Conservation (phyloP, 2,888 invertebrate species). For the Drosophila glabriapex region DNA sequence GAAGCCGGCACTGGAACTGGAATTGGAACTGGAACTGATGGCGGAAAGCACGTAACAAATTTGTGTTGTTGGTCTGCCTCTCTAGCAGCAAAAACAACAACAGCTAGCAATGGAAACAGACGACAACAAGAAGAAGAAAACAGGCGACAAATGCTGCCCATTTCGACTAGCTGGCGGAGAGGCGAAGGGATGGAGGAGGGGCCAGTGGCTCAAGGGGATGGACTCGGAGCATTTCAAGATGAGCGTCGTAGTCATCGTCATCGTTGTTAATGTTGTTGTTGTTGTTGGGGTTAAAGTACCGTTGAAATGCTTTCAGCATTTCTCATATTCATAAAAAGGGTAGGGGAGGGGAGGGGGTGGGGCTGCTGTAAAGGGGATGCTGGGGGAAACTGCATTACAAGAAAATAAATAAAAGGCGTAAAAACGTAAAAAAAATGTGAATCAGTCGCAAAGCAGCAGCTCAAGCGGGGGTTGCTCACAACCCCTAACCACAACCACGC, state of each 20-base stretch:
- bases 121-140: conserved; percentile 19
- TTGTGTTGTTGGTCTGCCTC: conserved; percentile 43
- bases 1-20: conserved; percentile 21
- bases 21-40: conserved; percentile 32
- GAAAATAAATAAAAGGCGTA: conserved; percentile 62
- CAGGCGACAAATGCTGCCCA: conserved; percentile 61
- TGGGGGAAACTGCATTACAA: conserved; percentile 41
- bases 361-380: background rate
- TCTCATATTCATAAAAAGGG: conserved; percentile 59
- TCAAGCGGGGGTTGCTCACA: conserved; percentile 9
- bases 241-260: conserved; percentile 28
- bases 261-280: conserved; percentile 11
- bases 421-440: conserved; percentile 37
- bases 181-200: background rate
- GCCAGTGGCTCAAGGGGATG: conserved; percentile 26
- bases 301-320: conserved; percentile 76
- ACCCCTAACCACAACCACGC: background rate
- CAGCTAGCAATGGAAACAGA: conserved; percentile 5
- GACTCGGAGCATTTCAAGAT: conserved; percentile 46
- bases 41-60: conserved; percentile 62
- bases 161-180: conserved; percentile 17
- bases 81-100: conserved; percentile 36
- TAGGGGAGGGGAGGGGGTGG: background rate
- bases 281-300: conserved; percentile 70
- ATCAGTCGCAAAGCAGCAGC: conserved; percentile 24